A percentile compares a stretch with the other conserved stretches of the same genome.
phyloP scores from a whole-genome alignment of 2,113 vertebrate genomes.

The Tetrax tetrax region DNA sequence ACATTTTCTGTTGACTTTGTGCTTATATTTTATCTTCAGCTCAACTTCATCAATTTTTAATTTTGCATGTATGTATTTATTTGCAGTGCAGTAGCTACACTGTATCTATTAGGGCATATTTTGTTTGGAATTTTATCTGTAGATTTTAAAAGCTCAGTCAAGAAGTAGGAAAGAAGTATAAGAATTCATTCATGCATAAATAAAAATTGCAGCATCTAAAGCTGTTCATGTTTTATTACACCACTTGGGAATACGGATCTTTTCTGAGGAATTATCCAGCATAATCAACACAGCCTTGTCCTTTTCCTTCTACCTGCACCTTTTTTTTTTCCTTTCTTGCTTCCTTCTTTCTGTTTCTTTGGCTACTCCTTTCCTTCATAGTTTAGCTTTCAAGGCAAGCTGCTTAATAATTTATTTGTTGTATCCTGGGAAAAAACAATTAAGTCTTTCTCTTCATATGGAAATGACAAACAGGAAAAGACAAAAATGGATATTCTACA shows the following conservation, averaged over 20 bases:
- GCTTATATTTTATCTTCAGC: not conserved
- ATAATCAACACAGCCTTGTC: not conserved
- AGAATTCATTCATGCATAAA: not conserved
- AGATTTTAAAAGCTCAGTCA: not conserved
- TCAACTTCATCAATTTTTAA: not conserved
- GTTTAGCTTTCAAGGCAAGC: not conserved
- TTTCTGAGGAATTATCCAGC: not conserved
- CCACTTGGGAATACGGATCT: not conserved
- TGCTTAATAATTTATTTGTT: not conserved
- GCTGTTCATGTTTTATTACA: not conserved
- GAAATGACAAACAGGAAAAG: not conserved
- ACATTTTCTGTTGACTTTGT: not conserved
- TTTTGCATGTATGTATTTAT: not conserved
- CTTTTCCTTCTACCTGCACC: not conserved
- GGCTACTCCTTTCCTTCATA: not conserved
- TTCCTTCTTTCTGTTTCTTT: not conserved
- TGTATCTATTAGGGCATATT: not conserved
- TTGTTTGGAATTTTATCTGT: not conserved
- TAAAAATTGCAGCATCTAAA: not conserved
- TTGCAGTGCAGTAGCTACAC: not conserved
- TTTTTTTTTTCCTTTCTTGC: not conserved
- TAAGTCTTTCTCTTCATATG: not conserved
- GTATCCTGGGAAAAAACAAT: not conserved
- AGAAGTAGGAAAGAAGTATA: not conserved
- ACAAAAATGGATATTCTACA: not conserved